Evolutionary conservation across 1,140 invertebrate genomes (phyloP), one percentile per base, ranked within the genome.

Genomic region (Drosophila sproati): DNA sequence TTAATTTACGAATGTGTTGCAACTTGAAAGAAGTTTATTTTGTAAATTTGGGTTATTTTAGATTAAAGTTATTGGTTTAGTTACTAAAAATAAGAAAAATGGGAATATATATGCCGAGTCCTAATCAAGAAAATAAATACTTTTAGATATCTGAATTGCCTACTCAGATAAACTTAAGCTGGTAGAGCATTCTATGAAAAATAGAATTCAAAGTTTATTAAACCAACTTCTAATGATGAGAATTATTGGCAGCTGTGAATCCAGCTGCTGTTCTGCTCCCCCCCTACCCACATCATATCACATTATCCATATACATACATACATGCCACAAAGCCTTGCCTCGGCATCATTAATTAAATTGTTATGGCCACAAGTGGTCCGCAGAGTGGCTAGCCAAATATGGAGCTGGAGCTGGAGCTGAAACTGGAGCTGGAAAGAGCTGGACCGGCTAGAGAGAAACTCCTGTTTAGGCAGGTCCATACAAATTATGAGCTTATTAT

Each of bases 401-500:
- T 74, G 85, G 62, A 2, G 5, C 41, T 39, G 66, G 37, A 67
- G 47, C 37, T 60, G 45, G 50, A 70, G 5, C 41, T 39, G 66
- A 43, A 67, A 52, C 37, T 60, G 45, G 50, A 70, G 43, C 41
- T 34, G 28, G 50, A 4, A 3, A 63, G 29, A 69, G 45, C 55
- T 64, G 43, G 50, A 34, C 57, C 20, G 50, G 20, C 20, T n/a
- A 20, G 20, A 20, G 20, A 20, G 20, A 20, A 20, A 20, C 50
- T 47, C 80, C 77, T 67, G 68, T 87, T 87, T 80, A 76, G 85
- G 78, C 55, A 50, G 61, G 63, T 69, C 75, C 78, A 86, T 86
- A 90, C 81, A 90, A 89, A 89, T 89, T 89, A 90, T 89, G 86
- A 90, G 86, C 78, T 73, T 82, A 86, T 89, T 89, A 89, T 89